Percentiles rank a stretch among this genome's conserved stretches.
These are phyloP conservation scores for Fregata magnificens DNA, from an alignment of 2,113 vertebrate species.

Conservation along the genomic window DNA sequence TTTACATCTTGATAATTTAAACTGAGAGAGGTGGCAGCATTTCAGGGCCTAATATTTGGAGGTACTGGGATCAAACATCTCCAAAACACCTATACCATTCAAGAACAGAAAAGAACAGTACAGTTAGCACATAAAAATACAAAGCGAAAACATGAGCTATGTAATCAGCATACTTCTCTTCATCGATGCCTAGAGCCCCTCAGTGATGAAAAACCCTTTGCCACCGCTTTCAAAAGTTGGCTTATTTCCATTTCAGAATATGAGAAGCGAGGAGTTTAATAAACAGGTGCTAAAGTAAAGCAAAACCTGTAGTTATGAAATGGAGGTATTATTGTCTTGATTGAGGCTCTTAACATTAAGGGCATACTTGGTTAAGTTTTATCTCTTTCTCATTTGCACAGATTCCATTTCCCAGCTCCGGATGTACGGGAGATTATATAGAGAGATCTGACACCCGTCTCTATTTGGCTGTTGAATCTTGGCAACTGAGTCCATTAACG, in stretches of 20 bases:
- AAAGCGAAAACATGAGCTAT: not conserved
- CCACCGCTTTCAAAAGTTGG: not conserved
- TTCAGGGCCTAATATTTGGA: not conserved
- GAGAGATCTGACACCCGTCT: conserved; percentile 63
- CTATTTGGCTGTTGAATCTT: conserved; percentile 21
- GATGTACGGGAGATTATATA: not conserved
- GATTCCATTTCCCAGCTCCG: conserved; percentile 41
- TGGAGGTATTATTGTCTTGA: not conserved
- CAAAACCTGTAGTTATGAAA: not conserved
- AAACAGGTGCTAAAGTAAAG: not conserved
- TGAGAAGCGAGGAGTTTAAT: not conserved
- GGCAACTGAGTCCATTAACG: not conserved
- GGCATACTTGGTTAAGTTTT: conserved; percentile 28
- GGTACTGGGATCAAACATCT: not conserved
- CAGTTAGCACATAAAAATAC: not conserved
- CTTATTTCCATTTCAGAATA: not conserved
- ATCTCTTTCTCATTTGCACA: conserved; percentile 35
- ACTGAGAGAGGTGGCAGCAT: not conserved
- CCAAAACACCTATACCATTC: not conserved
- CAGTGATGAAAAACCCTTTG: not conserved
- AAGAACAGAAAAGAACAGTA: not conserved
- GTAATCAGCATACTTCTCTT: not conserved
- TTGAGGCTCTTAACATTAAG: conserved; percentile 25
- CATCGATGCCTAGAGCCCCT: not conserved
- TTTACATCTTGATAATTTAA: not conserved